Percentiles rank a stretch among this genome's conserved stretches.
Conservation (phyloP, 2,888 invertebrate species). For the Aplocera efformata region DNA sequence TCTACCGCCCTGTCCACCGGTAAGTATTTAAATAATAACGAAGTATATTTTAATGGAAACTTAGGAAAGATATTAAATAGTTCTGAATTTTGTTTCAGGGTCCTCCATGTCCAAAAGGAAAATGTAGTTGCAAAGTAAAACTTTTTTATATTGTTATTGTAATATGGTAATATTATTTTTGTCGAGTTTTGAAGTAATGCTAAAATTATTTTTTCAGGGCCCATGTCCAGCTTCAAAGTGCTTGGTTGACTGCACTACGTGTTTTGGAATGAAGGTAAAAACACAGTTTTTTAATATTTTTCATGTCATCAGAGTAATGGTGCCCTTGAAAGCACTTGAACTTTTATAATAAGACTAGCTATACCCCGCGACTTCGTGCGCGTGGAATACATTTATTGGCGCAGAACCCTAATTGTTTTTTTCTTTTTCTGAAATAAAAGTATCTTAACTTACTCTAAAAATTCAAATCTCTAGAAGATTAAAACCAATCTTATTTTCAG, state of each 20-base stretch:
- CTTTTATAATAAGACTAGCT: too few relatives aligned
- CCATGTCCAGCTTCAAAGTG: slow-evolving; percentile 40
- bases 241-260: slow-evolving; percentile 38
- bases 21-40: slow-evolving; percentile 22
- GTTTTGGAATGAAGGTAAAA: slow-evolving; percentile 54
- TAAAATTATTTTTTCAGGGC: slow-evolving; percentile 28
- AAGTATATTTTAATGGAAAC: not conserved
- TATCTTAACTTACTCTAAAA: too few relatives aligned
- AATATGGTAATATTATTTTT: slow-evolving; percentile 1
- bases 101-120: slow-evolving; percentile 32
- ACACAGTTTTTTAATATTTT: too few relatives aligned
- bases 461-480: too few relatives aligned
- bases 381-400: too few relatives aligned
- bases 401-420: too few relatives aligned
- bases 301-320: too few relatives aligned
- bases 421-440: too few relatives aligned
- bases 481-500: slow-evolving; percentile 36
- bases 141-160: not conserved
- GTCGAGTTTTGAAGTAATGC: not conserved
- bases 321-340: too few relatives aligned
- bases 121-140: slow-evolving; percentile 41
- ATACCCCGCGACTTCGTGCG: too few relatives aligned
- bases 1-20: slow-evolving; percentile 23
- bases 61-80: too few relatives aligned
- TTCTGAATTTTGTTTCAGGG: slow-evolving; percentile 30